Evolutionary conservation across 2,113 vertebrate genomes (phyloP).

Genomic region (Camelus dromedarius): DNA sequence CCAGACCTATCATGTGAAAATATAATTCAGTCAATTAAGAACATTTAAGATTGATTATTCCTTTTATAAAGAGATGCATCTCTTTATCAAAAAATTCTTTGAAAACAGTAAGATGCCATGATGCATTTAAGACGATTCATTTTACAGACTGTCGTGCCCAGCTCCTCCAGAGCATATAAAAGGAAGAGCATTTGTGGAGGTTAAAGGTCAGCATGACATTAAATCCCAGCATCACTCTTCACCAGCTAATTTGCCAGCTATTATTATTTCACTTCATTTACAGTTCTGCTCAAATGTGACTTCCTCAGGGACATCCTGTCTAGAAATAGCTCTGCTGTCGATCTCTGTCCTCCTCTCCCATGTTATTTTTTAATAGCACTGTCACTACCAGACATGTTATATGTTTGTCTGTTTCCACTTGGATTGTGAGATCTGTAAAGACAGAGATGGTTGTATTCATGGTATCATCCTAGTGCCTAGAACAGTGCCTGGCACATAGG

Average conservation of each 20-base stretch:
- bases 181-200: conserved; percentile 47
- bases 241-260: conserved; percentile 55
- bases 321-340: conserved; percentile 23
- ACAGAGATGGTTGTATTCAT: background rate
- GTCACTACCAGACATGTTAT: background rate
- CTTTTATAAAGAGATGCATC: conserved; percentile 25
- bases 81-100: conserved; percentile 49
- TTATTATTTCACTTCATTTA: conserved; percentile 68
- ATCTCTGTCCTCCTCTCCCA: background rate
- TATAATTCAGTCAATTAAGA: conserved; percentile 11
- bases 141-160: conserved; percentile 5
- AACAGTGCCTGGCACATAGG: background rate
- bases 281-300: conserved; percentile 50
- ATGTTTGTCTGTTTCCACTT: background rate
- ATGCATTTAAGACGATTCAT: conserved; percentile 39
- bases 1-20: conserved; percentile 27
- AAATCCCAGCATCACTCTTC: conserved; percentile 33
- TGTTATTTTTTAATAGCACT: background rate
- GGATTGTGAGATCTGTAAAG: background rate
- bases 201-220: conserved; percentile 42
- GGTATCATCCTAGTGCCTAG: background rate
- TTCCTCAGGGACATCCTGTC: conserved; percentile 32
- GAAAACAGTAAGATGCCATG: background rate
- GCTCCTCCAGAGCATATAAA: conserved; percentile 15
- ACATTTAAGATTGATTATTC: conserved; percentile 36